Conservation (phyloP, 2,797 vertebrate species). For the Mormyrus hasselquistii region DNA sequence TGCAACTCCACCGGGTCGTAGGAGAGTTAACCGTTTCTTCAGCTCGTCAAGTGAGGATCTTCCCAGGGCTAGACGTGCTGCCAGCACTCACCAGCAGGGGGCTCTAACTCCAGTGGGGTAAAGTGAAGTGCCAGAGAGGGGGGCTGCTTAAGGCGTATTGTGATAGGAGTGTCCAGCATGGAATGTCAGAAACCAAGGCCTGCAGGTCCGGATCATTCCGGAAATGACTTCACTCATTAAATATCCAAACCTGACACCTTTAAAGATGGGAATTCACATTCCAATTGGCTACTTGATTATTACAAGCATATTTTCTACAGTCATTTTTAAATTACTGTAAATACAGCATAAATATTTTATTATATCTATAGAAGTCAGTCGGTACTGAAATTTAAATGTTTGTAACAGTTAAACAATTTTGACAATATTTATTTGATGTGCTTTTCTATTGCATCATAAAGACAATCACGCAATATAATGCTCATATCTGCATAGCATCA, state of each 20-base stretch:
- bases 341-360: neutral
- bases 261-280: neutral
- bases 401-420: neutral
- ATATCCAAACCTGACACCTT: neutral
- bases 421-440: neutral
- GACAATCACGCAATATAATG: neutral
- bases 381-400: too few species aligned
- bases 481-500: neutral
- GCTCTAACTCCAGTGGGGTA: neutral
- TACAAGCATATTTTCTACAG: neutral
- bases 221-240: neutral
- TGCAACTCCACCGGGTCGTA: constrained; percentile 4
- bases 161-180: neutral
- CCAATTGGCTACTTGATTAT: neutral
- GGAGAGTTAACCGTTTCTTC: neutral
- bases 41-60: neutral
- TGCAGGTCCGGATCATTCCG: neutral
- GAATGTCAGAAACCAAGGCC: neutral
- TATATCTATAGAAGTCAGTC: neutral
- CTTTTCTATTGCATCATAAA: neutral
- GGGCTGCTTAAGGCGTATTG: neutral
- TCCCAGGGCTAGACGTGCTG: neutral
- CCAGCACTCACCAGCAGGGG: neutral
- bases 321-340: neutral
- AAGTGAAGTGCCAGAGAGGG: neutral